These are phyloP conservation scores for Eumeta japonica DNA, from an alignment of 1,140 invertebrate genomes.

Conservation along the genomic window DNA sequence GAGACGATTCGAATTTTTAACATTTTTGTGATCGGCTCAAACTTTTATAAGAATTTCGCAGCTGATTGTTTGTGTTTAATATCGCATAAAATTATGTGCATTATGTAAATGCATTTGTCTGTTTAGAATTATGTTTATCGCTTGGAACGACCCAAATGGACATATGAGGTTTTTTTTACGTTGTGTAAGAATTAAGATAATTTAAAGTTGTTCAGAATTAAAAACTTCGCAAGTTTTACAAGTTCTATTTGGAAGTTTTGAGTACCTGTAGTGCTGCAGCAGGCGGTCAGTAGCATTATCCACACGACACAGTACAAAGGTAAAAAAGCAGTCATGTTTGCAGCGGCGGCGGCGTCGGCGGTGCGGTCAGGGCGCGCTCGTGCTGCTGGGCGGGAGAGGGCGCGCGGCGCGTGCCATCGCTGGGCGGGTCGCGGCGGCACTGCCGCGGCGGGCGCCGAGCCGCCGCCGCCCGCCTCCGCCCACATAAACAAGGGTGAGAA, in stretches of 20 bases:
- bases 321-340: slow-evolving; percentile 49
- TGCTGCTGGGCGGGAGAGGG: slow-evolving; percentile 11
- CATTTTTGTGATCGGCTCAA: too few species aligned
- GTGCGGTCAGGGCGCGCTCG: slow-evolving; percentile 17
- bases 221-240: background rate
- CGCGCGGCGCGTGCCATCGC: slow-evolving; percentile 41
- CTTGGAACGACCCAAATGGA: too few species aligned
- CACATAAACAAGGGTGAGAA: slow-evolving; percentile 52
- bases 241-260: slow-evolving; percentile 15
- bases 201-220: background rate
- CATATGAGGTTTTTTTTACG: too few species aligned
- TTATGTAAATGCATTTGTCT: too few species aligned
- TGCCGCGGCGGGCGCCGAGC: slow-evolving; percentile 39
- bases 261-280: slow-evolving; percentile 48
- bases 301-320: slow-evolving; percentile 50
- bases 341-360: background rate
- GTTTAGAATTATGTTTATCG: too few species aligned
- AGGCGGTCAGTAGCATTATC: slow-evolving; percentile 37
- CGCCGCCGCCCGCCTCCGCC: slow-evolving; percentile 39
- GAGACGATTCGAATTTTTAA: too few species aligned
- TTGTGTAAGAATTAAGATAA: too few species aligned
- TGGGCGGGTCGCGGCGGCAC: slow-evolving; percentile 35
- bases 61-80: too few species aligned
- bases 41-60: too few species aligned
- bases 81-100: too few species aligned